phyloP scores from a whole-genome alignment of 2,113 vertebrate species.

The Alces alces region DNA sequence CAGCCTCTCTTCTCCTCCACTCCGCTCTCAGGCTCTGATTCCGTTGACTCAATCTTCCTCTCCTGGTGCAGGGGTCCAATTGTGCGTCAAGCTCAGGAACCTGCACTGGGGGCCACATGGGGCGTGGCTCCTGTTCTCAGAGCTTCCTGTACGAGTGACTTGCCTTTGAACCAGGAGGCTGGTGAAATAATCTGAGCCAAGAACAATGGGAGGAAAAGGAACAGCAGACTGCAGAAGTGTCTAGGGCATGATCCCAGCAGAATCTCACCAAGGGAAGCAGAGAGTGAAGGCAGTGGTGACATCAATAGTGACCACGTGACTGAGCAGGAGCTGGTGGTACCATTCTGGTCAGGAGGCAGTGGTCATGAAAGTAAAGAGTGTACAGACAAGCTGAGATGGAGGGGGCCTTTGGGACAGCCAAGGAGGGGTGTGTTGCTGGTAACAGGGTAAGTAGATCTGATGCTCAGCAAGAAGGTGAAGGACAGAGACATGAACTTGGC shows the following conservation, averaged over 20 bases:
- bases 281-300: background rate
- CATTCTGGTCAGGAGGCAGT: background rate
- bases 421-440: background rate
- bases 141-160: background rate
- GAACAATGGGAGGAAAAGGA: background rate
- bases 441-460: background rate
- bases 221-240: background rate
- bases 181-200: background rate
- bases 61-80: background rate
- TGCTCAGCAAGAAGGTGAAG: background rate
- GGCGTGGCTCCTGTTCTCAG: rapidly evolving
- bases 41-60: background rate
- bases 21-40: background rate
- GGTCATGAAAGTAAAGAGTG: background rate
- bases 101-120: no score
- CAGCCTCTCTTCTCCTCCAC: background rate
- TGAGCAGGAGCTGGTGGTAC: background rate
- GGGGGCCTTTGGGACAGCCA: background rate
- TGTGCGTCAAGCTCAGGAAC: background rate
- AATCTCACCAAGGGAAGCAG: background rate
- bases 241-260: background rate
- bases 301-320: background rate
- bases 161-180: background rate
- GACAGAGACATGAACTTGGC: background rate
- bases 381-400: background rate